Percentiles rank a stretch among this genome's conserved stretches.
These are phyloP conservation scores for Paramormyrops hopkinsi DNA, from an alignment of 2,797 vertebrate species.

Conservation along the genomic window DNA sequence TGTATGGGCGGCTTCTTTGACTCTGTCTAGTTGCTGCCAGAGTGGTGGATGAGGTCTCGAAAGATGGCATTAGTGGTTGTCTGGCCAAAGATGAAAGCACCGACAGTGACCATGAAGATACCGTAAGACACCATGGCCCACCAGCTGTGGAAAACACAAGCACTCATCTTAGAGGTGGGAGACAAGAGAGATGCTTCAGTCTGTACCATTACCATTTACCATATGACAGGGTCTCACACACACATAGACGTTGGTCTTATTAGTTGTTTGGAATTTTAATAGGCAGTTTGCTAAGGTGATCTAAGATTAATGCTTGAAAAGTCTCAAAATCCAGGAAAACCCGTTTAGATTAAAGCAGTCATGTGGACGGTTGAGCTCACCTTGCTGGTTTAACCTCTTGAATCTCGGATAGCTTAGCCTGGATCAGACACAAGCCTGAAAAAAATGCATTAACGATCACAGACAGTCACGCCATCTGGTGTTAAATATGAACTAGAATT, in stretches of 20 bases:
- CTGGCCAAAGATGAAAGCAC: slow-evolving; percentile 92
- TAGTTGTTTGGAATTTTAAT: not conserved
- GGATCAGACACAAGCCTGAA: slow-evolving; percentile 84
- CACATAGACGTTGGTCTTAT: not conserved
- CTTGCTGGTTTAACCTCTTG: slow-evolving; percentile 69
- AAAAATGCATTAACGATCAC: not conserved
- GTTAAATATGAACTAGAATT: not conserved
- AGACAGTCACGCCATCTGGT: not conserved
- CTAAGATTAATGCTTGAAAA: not conserved
- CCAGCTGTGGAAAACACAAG: slow-evolving; percentile 64
- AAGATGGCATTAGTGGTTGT: slow-evolving; percentile 87
- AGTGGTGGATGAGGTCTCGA: slow-evolving; percentile 54
- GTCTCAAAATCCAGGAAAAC: not conserved
- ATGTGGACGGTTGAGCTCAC: slow-evolving; percentile 49
- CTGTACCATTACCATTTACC: not conserved
- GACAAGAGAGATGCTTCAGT: not conserved
- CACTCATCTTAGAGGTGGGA: not conserved
- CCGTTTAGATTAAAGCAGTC: not conserved
- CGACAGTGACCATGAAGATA: slow-evolving; percentile 78
- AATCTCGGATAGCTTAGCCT: slow-evolving; percentile 83
- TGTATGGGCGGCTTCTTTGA: not conserved
- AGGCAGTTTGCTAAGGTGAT: not conserved
- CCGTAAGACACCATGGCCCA: slow-evolving; percentile 71
- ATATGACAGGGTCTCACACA: not conserved
- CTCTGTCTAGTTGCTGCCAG: not conserved